Evolutionary conservation across 1,140 invertebrate genomes (phyloP), one percentile per base, ranked within the genome.

Genomic region (Camponotus pennsylvanicus): DNA sequence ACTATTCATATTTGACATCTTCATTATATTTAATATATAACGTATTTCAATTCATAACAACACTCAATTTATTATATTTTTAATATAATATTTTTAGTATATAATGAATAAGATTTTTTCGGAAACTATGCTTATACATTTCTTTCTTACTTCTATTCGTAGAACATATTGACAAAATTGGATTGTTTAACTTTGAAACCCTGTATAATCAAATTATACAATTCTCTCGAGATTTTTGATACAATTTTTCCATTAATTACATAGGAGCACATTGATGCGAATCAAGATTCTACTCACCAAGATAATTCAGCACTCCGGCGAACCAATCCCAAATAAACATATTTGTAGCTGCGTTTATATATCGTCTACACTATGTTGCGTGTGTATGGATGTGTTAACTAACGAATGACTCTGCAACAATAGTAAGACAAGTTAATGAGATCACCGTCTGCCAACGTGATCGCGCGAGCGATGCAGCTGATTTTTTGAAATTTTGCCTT

Each of bases 261-360:
- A 0, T 15, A 8, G 2, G 27, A 0, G 15, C 0, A n/a, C 18
- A 49, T 45, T 63, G 11, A 83, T 13, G 55, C 1, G 5, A n/a
- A 37, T 37, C 27, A 61, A 67, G 42, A n/a, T 11, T 80, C 73
- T 86, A 97, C 97, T 97, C 95, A 99, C 98, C 98, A 94, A 99
- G 97, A 96, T 98, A 99, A 95, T 98, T 98, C 92, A 99, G 96
- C 93, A 99, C 98, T 93, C 98, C 98, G 93, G 98, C 98, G 95
- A 99, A 98, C 98, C 98, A 99, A 94, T 99, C 98, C 97, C 98
- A 99, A 95, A 99, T 97, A 97, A 99, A 99, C 98, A 99, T 99
- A 96, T 96, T 97, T 89, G 76, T 87, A 77, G 87, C 73, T 90
- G 73, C 90, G 49, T 80, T 87, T 67, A 64, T 64, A 49, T 63